Percentiles rank a stretch among this genome's conserved stretches.
phyloP scores from a whole-genome alignment of 2,113 vertebrate genomes.

The Menidia beryllina region DNA sequence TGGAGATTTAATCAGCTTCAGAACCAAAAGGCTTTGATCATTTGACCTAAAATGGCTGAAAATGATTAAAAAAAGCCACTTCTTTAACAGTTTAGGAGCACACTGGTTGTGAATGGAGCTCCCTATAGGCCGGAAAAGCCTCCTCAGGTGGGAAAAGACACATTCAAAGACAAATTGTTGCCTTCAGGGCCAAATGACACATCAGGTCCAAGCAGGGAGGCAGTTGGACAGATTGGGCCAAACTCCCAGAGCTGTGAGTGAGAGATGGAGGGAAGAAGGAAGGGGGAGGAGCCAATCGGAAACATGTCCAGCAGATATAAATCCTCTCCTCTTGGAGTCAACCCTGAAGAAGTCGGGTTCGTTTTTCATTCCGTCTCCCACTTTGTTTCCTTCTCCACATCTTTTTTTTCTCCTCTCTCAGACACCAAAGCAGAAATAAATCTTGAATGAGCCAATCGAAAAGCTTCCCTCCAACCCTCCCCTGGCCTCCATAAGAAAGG shows the following conservation, averaged over 20 bases:
- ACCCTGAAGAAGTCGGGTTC: slow-evolving; percentile 51
- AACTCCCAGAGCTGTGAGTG: slow-evolving; percentile 18
- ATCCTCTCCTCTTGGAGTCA: slow-evolving; percentile 42
- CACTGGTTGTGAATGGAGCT: slow-evolving; percentile 3
- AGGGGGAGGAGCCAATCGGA: slow-evolving; percentile 56
- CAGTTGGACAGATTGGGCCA: slow-evolving; percentile 8
- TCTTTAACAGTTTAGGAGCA: not conserved
- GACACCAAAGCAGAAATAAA: slow-evolving; percentile 32
- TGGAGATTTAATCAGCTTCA: not conserved
- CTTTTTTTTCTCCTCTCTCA: slow-evolving; percentile 20
- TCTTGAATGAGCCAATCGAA: too few species aligned
- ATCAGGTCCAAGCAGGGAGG: slow-evolving; percentile 24
- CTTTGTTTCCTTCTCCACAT: slow-evolving; percentile 19
- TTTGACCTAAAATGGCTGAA: not conserved
- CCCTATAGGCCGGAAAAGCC: not conserved
- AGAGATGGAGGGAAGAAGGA: slow-evolving; percentile 23
- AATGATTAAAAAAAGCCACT: not conserved
- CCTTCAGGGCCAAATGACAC: slow-evolving; percentile 39
- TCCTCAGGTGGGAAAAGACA: not conserved
- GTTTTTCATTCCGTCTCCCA: slow-evolving; percentile 50
- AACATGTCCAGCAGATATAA: slow-evolving; percentile 50
- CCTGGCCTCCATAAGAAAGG: too few species aligned
- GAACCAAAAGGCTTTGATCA: not conserved
- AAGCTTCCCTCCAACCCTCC: too few species aligned
- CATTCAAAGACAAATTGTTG: slow-evolving; percentile 12